phyloP scores from a whole-genome alignment of 2,113 vertebrate genomes.

The Coryphaenoides rupestris region DNA sequence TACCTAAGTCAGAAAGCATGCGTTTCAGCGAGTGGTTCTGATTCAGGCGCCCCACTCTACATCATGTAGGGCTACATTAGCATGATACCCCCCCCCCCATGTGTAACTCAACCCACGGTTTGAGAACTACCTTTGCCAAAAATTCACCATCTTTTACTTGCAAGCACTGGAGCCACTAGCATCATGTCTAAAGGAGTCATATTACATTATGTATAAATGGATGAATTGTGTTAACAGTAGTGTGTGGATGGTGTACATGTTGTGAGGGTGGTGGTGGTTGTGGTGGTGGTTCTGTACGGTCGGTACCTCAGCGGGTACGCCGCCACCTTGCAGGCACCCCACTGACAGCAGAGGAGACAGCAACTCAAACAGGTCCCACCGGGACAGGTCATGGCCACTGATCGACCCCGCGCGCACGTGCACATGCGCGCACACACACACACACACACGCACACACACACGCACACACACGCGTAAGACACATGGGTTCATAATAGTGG shows the following conservation, averaged over 20 bases:
- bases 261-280: not conserved
- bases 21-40: too few relatives aligned
- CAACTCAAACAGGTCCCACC: slow-evolving; percentile 76
- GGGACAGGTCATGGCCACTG: slow-evolving; percentile 83
- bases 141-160: too few relatives aligned
- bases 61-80: too few relatives aligned
- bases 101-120: too few relatives aligned
- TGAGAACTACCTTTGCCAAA: too few relatives aligned
- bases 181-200: too few relatives aligned
- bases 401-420: slow-evolving; percentile 18
- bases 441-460: slow-evolving; percentile 2
- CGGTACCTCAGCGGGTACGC: slow-evolving; percentile 73
- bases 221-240: not conserved
- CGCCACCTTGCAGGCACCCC: slow-evolving; percentile 52
- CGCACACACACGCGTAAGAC: slow-evolving; percentile 4
- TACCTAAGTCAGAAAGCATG: too few relatives aligned
- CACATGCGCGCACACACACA: not conserved
- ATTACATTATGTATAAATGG: too few relatives aligned
- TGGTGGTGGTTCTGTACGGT: not conserved
- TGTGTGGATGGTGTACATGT: not conserved
- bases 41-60: too few relatives aligned
- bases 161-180: too few relatives aligned
- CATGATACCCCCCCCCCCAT: too few relatives aligned
- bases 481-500: too few relatives aligned
- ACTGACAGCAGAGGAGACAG: slow-evolving; percentile 71